Evolutionary conservation across 1,140 invertebrate genomes (phyloP).

Genomic region (Drosophila eugracilis): DNA sequence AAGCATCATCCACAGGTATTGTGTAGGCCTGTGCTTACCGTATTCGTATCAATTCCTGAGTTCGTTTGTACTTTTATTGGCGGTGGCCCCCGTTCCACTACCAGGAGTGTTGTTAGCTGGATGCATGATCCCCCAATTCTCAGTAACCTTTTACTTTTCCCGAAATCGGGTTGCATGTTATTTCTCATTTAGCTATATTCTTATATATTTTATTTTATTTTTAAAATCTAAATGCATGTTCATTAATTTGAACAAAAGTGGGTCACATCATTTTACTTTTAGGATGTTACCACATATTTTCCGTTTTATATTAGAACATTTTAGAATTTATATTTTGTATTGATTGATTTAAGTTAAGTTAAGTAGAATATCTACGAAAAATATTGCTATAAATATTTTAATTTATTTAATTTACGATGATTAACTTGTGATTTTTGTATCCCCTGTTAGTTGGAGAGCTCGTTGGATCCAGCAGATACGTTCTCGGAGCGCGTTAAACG

Average conservation of each 20-base stretch:
- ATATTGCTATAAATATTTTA: no score
- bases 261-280: no score
- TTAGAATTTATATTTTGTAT: no score
- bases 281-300: no score
- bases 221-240: no score
- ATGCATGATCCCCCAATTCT: neutral
- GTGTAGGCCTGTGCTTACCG: slow-evolving; percentile 2
- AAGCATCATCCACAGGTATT: slow-evolving; percentile 76
- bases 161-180: neutral
- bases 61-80: neutral
- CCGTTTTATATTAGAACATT: no score
- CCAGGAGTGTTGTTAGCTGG: neutral
- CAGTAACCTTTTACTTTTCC: neutral
- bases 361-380: no score
- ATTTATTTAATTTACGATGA: no score
- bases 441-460: slow-evolving; percentile 59
- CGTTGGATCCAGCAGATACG: slow-evolving; percentile 85
- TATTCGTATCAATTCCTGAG: neutral
- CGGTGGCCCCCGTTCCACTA: neutral
- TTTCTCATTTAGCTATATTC: no score
- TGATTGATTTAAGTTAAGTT: no score
- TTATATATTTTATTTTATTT: no score
- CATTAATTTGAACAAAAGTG: no score
- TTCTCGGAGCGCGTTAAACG: slow-evolving; percentile 87
- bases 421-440: slow-evolving; percentile 3